Evolutionary conservation across 2,113 vertebrate species (phyloP).

Genomic region (Salvelinus alpinus): DNA sequence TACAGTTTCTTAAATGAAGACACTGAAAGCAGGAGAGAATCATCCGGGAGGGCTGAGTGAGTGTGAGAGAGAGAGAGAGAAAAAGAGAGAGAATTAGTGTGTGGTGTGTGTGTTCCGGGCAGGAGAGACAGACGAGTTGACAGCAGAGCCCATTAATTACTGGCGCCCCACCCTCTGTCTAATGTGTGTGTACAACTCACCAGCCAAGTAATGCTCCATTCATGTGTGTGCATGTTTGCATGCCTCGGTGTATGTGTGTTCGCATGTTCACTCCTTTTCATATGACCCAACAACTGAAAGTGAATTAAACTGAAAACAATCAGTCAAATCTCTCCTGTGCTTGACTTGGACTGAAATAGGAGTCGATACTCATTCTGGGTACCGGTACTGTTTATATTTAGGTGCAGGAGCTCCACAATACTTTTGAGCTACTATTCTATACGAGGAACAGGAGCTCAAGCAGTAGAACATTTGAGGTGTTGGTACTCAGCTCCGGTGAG

Average conservation of each 20-base stretch:
- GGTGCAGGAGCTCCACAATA: too few species aligned
- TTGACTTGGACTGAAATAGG: too few species aligned
- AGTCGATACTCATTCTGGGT: too few species aligned
- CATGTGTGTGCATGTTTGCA: conserved; percentile 36
- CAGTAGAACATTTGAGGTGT: too few species aligned
- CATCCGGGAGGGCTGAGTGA: too few species aligned
- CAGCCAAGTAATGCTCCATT: conserved; percentile 54
- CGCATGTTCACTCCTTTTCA: conserved; percentile 3
- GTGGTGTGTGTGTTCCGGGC: conserved; percentile 57
- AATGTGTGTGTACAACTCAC: conserved; percentile 42
- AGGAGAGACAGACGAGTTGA: conserved; percentile 59
- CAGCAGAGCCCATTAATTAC: conserved; percentile 70
- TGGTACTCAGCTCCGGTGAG: too few species aligned
- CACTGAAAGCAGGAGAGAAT: conserved; percentile 16
- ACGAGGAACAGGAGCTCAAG: too few species aligned
- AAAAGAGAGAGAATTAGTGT: conserved; percentile 32
- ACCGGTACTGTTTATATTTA: too few species aligned
- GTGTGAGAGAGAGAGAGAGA: background rate
- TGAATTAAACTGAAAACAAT: too few species aligned
- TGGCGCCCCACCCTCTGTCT: conserved; percentile 74
- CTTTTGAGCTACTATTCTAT: too few species aligned
- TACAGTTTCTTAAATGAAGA: conserved; percentile 15
- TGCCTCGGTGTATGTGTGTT: background rate
- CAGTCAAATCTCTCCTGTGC: too few species aligned
- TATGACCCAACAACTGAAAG: too few species aligned